phyloP scores from a whole-genome alignment of 2,113 vertebrate species.

The Sylvia atricapilla region DNA sequence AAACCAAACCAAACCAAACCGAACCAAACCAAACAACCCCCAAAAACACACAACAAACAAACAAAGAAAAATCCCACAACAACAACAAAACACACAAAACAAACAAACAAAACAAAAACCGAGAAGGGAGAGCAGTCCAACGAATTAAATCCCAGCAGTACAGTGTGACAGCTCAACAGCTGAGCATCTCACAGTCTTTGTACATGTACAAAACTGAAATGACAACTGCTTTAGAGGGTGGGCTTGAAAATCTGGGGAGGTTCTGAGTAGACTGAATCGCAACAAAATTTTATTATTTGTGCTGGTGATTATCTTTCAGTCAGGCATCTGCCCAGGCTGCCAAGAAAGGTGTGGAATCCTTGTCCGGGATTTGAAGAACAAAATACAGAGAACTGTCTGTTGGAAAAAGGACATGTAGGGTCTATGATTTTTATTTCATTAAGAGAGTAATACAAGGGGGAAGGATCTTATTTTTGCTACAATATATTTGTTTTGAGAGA shows the following conservation, averaged over 20 bases:
- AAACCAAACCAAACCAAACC: too few species aligned
- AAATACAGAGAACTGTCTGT: neutral
- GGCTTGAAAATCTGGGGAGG: neutral
- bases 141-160: neutral
- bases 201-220: neutral
- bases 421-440: neutral
- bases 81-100: too few species aligned
- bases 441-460: neutral
- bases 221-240: neutral
- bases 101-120: too few species aligned
- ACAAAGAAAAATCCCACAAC: too few species aligned
- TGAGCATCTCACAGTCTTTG: neutral
- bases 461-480: neutral
- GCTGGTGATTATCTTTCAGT: neutral
- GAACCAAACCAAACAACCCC: too few species aligned
- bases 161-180: neutral
- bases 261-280: neutral
- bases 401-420: neutral
- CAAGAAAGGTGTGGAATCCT: neutral
- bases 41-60: neutral
- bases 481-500: neutral
- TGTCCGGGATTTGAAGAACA: neutral
- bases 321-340: neutral
- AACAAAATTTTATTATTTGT: neutral
- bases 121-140: rapidly evolving